These are phyloP conservation scores for Arnoldichthys spilopterus DNA, from an alignment of 2,797 vertebrate species.

Conservation along the genomic window DNA sequence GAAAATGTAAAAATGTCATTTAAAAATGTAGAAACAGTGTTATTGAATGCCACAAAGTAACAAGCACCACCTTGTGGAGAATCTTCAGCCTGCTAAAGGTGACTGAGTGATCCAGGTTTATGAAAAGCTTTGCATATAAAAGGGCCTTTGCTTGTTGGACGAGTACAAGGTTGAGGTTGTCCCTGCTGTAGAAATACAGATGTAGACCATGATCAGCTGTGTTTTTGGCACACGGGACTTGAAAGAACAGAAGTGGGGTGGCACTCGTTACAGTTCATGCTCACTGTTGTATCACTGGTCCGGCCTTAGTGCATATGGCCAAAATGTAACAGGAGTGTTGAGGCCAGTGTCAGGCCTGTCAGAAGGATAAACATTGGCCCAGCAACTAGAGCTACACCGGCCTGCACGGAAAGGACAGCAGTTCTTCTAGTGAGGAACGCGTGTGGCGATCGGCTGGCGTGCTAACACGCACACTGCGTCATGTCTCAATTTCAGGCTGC, in stretches of 20 bases:
- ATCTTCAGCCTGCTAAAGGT: too few species aligned
- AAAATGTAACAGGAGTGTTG: constrained; percentile 41
- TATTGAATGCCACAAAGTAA: too few species aligned
- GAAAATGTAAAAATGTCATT: too few species aligned
- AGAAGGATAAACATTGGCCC: constrained; percentile 68
- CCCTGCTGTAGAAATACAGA: background rate
- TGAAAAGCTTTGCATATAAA: too few species aligned
- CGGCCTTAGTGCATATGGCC: constrained; percentile 55
- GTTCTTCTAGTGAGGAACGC: background rate
- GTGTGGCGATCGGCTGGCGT: background rate
- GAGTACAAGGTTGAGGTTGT: background rate
- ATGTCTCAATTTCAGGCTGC: background rate
- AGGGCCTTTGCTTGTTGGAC: too few species aligned
- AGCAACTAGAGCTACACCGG: constrained; percentile 47
- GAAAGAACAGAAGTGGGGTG: constrained; percentile 7
- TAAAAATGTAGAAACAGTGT: too few species aligned
- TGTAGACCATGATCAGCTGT: background rate
- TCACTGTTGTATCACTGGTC: too few species aligned
- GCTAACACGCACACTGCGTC: constrained; percentile 11
- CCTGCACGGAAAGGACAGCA: constrained; percentile 71
- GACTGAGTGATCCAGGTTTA: background rate
- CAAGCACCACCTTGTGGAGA: too few species aligned
- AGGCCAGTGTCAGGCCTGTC: constrained; percentile 67
- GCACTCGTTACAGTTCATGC: constrained; percentile 19
- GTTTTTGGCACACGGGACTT: background rate